phyloP scores from a whole-genome alignment of 1,140 invertebrate genomes.

The Sarcophaga bullata region DNA sequence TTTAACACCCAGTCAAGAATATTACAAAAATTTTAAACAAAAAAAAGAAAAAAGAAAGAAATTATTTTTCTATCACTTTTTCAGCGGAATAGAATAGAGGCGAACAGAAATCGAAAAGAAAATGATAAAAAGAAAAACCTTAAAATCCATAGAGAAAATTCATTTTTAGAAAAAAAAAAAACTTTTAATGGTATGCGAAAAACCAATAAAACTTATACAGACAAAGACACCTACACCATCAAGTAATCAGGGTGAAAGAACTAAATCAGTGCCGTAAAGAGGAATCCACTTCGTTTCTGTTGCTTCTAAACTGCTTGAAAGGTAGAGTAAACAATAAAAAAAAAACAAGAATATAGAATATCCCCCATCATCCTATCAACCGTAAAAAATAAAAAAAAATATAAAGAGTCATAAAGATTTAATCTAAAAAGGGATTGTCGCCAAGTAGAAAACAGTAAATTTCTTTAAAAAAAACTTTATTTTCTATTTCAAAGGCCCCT shows the following conservation, averaged over 20 bases:
- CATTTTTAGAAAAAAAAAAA: background rate
- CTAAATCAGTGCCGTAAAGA: too few relatives aligned
- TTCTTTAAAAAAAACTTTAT: background rate
- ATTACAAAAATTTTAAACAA: conserved; percentile 4
- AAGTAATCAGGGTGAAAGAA: background rate
- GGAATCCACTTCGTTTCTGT: too few relatives aligned
- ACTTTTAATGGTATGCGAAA: conserved; percentile 39
- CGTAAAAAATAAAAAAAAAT: too few relatives aligned
- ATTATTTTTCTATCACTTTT: conserved; percentile 20
- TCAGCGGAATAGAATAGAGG: background rate
- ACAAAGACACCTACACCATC: background rate
- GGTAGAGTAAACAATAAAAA: conserved; percentile 20
- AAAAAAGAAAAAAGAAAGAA: background rate
- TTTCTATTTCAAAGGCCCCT: background rate
- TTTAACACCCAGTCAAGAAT: conserved; percentile 31
- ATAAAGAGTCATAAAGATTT: conserved; percentile 24
- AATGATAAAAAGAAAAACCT: background rate
- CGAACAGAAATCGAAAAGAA: background rate
- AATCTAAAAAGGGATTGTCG: conserved; percentile 9
- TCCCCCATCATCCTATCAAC: background rate
- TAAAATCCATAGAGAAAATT: too few relatives aligned
- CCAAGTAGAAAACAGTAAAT: background rate
- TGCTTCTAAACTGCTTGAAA: background rate
- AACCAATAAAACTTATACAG: conserved; percentile 10
- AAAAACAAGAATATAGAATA: background rate